Conservation (phyloP, 2,797 vertebrate genomes). For the Gymnothorax reevesii region DNA sequence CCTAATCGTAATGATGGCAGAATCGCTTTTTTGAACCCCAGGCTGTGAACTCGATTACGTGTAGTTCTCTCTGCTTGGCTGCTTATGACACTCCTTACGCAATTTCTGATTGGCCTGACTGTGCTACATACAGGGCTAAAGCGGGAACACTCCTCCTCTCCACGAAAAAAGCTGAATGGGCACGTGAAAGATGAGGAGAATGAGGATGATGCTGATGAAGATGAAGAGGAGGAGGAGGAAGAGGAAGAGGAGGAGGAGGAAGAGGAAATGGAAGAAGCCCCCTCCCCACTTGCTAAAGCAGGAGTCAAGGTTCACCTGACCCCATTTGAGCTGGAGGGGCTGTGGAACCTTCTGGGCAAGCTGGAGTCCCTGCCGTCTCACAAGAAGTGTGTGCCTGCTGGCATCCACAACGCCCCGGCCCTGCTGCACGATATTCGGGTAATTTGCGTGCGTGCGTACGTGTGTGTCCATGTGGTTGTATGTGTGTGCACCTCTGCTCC, state of each 20-base stretch:
- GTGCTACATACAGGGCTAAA: conserved; percentile 74
- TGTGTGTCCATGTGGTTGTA: neutral
- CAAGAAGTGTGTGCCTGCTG: conserved; percentile 94
- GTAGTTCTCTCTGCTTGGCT: no score
- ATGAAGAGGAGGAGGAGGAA: conserved; percentile 55
- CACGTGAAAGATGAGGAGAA: conserved; percentile 51
- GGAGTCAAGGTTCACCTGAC: conserved; percentile 73
- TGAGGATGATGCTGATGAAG: conserved; percentile 48
- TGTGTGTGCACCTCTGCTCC: neutral
- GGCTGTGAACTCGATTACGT: no score
- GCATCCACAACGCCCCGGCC: conserved; percentile 89
- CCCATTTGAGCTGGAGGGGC: conserved; percentile 89
- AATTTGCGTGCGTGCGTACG: conserved; percentile 24
- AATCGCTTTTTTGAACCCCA: no score
- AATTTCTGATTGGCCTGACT: neutral
- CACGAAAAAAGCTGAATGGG: conserved; percentile 54
- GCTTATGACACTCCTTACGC: no score
- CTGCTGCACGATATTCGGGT: conserved; percentile 91
- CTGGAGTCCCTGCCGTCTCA: conserved; percentile 88
- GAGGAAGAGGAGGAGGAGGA: conserved; percentile 61
- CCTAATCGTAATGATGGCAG: no score
- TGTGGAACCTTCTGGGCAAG: conserved; percentile 90
- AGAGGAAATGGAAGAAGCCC: conserved; percentile 49
- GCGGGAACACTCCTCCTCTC: conserved; percentile 56
- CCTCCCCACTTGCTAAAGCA: conserved; percentile 45